phyloP scores from a whole-genome alignment of 2,797 vertebrate species.

The Ptychadena robeensis region DNA sequence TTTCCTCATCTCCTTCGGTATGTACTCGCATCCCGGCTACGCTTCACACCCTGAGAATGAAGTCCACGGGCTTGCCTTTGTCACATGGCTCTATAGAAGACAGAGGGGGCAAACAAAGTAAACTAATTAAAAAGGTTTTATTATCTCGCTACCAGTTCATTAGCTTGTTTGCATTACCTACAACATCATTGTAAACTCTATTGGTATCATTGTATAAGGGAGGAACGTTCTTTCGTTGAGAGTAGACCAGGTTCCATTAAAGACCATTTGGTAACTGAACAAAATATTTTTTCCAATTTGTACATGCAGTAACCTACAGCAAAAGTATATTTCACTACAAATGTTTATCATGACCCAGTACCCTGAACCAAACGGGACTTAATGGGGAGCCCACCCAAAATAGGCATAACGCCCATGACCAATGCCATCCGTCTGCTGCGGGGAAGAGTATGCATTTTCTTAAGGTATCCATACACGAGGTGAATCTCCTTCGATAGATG shows the following conservation, averaged over 20 bases:
- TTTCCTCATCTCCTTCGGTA: not conserved
- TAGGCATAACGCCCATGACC: too few relatives aligned
- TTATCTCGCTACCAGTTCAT: not conserved
- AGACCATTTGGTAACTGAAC: too few relatives aligned
- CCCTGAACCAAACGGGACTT: too few relatives aligned
- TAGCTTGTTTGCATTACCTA: slow-evolving; percentile 3
- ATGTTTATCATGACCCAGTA: too few relatives aligned
- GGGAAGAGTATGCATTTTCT: too few relatives aligned
- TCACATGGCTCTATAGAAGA: not conserved
- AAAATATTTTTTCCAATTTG: too few relatives aligned
- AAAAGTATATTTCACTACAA: not conserved
- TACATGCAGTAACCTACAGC: not conserved
- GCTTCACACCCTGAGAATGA: not conserved
- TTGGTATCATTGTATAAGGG: not conserved
- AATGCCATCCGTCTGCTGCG: too few relatives aligned
- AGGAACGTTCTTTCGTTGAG: not conserved
- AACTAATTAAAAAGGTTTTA: slow-evolving; percentile 25
- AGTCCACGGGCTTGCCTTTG: not conserved
- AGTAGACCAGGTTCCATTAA: too few relatives aligned
- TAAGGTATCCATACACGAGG: too few relatives aligned
- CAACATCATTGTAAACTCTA: not conserved
- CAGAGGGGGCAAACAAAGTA: not conserved
- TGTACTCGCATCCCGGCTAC: not conserved
- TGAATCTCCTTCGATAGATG: too few relatives aligned
- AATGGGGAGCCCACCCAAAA: too few relatives aligned